phyloP scores from a whole-genome alignment of 2,113 vertebrate genomes.

The Labeo rohita region DNA sequence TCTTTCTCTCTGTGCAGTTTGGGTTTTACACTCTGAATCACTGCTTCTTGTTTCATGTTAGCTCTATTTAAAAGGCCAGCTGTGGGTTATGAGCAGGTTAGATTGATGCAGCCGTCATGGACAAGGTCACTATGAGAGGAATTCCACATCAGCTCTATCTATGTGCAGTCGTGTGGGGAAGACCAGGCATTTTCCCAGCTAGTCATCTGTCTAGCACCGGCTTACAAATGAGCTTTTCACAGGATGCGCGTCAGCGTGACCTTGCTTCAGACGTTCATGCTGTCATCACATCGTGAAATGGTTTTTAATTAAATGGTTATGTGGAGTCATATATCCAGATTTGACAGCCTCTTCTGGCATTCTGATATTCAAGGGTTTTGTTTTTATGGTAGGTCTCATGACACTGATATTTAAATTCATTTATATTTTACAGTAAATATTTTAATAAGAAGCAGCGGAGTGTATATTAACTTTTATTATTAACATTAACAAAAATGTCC shows the following conservation, averaged over 20 bases:
- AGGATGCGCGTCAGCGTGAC: constrained; percentile 15
- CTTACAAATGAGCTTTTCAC: constrained; percentile 10
- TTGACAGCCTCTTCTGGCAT: neutral
- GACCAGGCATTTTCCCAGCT: neutral
- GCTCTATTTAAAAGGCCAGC: neutral
- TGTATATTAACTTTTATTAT: neutral
- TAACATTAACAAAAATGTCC: neutral
- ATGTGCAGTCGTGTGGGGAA: constrained; percentile 21
- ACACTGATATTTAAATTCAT: neutral
- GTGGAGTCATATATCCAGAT: constrained; percentile 38
- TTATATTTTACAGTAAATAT: neutral
- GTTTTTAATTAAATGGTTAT: constrained; percentile 31
- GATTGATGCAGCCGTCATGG: constrained; percentile 30
- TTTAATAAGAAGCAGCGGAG: neutral
- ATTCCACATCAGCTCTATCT: constrained; percentile 18
- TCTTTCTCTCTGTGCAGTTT: neutral
- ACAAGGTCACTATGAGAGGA: constrained; percentile 15
- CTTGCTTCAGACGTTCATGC: neutral
- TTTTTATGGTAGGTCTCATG: neutral
- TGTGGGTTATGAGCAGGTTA: neutral
- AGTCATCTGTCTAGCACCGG: neutral
- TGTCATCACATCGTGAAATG: neutral
- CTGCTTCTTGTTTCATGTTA: neutral
- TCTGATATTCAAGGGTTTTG: neutral
- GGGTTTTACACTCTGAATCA: neutral